These are phyloP conservation scores for Ptychochromis oligacanthus DNA, from an alignment of 2,113 vertebrate genomes.

Conservation along the genomic window DNA sequence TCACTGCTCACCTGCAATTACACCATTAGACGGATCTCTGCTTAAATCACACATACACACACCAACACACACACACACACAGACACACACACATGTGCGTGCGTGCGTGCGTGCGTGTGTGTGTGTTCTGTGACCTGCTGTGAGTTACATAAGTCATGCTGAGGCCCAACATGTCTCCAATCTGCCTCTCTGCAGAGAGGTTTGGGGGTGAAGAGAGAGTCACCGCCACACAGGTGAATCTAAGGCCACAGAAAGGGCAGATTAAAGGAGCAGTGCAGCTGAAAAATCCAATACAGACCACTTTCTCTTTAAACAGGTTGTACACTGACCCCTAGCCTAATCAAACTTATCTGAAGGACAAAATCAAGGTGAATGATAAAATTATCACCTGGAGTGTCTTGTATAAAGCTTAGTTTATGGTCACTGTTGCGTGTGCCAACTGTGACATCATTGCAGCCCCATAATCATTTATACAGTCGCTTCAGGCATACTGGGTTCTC, in stretches of 20 bases:
- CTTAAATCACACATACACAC: neutral
- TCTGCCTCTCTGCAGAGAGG: slow-evolving; percentile 58
- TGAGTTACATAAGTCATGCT: slow-evolving; percentile 65
- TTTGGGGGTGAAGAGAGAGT: slow-evolving; percentile 37
- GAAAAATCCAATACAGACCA: neutral
- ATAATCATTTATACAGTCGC: neutral
- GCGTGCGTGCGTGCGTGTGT: slow-evolving; percentile 9
- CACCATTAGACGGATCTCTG: slow-evolving; percentile 15
- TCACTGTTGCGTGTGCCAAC: neutral
- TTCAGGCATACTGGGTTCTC: too few relatives aligned
- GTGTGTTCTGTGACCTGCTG: slow-evolving; percentile 47
- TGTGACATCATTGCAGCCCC: neutral
- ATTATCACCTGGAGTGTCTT: too few relatives aligned
- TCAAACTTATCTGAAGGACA: neutral
- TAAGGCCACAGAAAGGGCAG: slow-evolving; percentile 37
- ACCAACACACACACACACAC: too few relatives aligned
- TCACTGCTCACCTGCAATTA: slow-evolving; percentile 48
- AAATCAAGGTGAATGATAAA: neutral
- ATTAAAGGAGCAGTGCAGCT: slow-evolving; percentile 44
- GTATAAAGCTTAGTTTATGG: neutral
- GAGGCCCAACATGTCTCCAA: slow-evolving; percentile 73
- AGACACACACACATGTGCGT: neutral
- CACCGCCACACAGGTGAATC: slow-evolving; percentile 43
- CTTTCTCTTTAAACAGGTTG: neutral
- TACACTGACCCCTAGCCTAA: neutral